A percentile compares a stretch with the other conserved stretches of the same genome.
Evolutionary conservation across 30 jellyfish, hydroid and myxozoan genomes (phyloP).

Genomic region (Hydractinia echinata): DNA sequence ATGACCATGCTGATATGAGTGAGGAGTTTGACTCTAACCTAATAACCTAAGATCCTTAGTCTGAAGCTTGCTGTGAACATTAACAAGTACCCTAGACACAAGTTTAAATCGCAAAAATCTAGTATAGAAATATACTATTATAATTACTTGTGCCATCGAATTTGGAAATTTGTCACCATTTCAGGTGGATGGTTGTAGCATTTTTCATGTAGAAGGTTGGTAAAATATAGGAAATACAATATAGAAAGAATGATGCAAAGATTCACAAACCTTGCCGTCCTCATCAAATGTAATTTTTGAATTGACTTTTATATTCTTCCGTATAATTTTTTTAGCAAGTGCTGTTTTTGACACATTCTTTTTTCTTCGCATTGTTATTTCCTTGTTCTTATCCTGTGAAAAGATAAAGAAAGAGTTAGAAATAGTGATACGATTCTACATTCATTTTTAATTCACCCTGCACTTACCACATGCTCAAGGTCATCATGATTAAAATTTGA

Average conservation of each 20-base stretch:
- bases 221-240: not conserved
- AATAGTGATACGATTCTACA: not conserved
- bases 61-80: no score
- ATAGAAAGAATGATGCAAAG: not conserved
- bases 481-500: conserved; percentile 35
- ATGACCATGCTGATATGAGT: no score
- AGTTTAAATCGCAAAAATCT: no score
- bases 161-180: no score
- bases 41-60: no score
- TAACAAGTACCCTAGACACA: no score
- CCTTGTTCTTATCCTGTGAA: not conserved
- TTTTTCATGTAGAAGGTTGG: no score
- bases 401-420: not conserved
- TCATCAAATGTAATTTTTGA: conserved; percentile 68
- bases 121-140: not conserved
- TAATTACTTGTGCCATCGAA: not conserved
- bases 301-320: conserved; percentile 73
- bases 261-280: conserved; percentile 56
- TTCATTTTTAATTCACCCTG: not conserved
- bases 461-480: conserved; percentile 17
- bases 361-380: not conserved
- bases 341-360: conserved; percentile 31
- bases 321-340: conserved; percentile 62
- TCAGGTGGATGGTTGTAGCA: no score
- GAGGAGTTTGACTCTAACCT: no score